Percentiles rank a stretch among this genome's conserved stretches.
These are phyloP conservation scores for Pao palembangensis DNA, from an alignment of 2,113 vertebrate genomes.

Conservation along the genomic window DNA sequence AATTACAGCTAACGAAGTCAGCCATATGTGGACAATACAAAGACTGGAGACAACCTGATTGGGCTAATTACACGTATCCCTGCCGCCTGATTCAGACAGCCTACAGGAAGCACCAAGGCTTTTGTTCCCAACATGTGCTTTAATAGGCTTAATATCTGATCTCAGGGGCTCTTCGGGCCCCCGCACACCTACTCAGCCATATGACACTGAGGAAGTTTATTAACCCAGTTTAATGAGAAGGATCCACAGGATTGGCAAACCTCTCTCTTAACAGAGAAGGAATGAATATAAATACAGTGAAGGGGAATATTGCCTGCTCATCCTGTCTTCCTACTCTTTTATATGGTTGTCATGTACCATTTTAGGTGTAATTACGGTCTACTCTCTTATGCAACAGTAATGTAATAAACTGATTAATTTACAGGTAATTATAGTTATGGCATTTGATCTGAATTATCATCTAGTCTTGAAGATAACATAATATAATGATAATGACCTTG, in stretches of 20 bases:
- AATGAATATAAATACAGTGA: background rate
- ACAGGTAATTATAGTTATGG: no score
- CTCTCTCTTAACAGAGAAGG: background rate
- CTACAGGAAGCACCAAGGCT: conserved; percentile 36
- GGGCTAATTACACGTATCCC: conserved; percentile 60
- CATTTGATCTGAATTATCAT: background rate
- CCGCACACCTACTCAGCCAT: conserved; percentile 38
- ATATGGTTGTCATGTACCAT: no score
- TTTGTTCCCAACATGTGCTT: conserved; percentile 55
- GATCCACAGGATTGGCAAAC: conserved; percentile 5
- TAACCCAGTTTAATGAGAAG: conserved; percentile 24
- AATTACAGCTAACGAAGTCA: conserved; percentile 56
- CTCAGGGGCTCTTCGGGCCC: conserved; percentile 25
- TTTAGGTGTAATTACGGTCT: no score
- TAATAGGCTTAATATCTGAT: conserved; percentile 56
- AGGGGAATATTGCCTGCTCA: background rate
- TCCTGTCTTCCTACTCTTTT: background rate
- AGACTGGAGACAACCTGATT: conserved; percentile 57
- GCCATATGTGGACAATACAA: conserved; percentile 48
- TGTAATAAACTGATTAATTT: no score
- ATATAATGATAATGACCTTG: no score
- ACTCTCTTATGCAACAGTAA: no score
- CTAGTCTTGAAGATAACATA: no score
- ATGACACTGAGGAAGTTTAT: conserved; percentile 34
- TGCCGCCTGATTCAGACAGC: conserved; percentile 45